These are phyloP conservation scores for Tetragnatha montana DNA, from an alignment of 2,888 invertebrate genomes.

Conservation along the genomic window DNA sequence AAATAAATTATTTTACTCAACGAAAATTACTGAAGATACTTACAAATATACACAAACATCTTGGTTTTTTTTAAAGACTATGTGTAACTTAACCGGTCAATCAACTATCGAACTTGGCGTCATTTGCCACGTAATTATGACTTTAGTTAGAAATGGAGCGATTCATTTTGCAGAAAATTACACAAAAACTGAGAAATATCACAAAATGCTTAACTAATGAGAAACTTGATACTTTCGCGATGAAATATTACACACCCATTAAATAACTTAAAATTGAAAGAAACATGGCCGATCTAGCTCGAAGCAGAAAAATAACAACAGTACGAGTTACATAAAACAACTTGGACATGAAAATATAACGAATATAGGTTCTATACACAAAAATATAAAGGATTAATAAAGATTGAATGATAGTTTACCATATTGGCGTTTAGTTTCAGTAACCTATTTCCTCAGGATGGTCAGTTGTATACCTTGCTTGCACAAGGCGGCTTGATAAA, in stretches of 20 bases:
- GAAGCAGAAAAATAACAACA: slow-evolving; percentile 1
- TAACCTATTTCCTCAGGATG: slow-evolving; percentile 17
- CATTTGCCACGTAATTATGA: background rate
- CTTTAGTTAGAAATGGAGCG: too few species aligned
- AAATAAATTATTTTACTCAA: background rate
- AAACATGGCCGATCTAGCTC: slow-evolving; percentile 15
- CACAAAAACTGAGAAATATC: too few species aligned
- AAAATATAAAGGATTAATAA: slow-evolving; percentile 25
- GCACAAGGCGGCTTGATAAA: background rate
- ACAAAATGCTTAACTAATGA: too few species aligned
- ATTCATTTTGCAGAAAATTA: too few species aligned
- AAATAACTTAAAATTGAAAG: background rate
- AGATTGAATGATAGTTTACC: slow-evolving; percentile 53
- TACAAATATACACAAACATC: background rate
- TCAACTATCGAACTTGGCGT: background rate
- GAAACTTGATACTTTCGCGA: too few species aligned
- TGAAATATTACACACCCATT: background rate
- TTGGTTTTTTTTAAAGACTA: too few species aligned
- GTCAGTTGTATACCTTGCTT: background rate
- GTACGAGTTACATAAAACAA: background rate
- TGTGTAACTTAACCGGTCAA: background rate
- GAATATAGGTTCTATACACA: background rate
- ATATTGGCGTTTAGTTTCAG: slow-evolving; percentile 42
- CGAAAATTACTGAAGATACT: background rate
- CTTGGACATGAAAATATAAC: background rate